Evolutionary conservation across 2,113 vertebrate genomes (phyloP).

Genomic region (Silurus glanis): DNA sequence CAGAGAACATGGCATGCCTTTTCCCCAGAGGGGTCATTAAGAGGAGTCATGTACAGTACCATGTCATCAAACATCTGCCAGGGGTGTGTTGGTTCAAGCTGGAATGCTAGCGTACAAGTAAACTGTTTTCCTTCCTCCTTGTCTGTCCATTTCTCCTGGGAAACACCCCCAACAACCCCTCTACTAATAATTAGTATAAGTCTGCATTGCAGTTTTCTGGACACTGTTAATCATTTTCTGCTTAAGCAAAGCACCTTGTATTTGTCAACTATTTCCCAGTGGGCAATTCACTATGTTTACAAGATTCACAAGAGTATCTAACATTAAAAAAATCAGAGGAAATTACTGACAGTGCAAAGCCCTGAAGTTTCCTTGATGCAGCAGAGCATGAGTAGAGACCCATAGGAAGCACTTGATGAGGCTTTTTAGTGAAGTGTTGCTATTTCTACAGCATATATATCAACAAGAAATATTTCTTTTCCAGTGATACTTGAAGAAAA

Average conservation of each 20-base stretch:
- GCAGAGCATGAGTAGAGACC: background rate
- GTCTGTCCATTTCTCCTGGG: conserved; percentile 38
- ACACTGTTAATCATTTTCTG: conserved; percentile 54
- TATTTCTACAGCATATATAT: background rate
- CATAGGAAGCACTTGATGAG: background rate
- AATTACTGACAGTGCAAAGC: background rate
- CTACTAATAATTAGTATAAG: conserved; percentile 37
- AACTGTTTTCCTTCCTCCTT: conserved; percentile 33
- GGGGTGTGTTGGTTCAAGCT: conserved; percentile 44
- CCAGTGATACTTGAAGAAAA: background rate
- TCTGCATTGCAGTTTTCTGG: conserved; percentile 63
- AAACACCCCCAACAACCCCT: conserved; percentile 6
- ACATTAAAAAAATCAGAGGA: background rate
- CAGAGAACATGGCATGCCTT: conserved; percentile 26
- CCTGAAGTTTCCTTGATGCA: background rate
- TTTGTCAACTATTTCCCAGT: conserved; percentile 41
- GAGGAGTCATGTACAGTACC: conserved; percentile 50
- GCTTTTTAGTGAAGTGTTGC: background rate
- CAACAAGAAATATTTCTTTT: background rate
- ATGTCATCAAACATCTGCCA: conserved; percentile 54
- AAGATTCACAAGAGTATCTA: background rate
- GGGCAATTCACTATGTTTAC: conserved; percentile 12
- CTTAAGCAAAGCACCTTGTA: conserved; percentile 39
- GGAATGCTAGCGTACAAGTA: conserved; percentile 24
- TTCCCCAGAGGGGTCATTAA: conserved; percentile 54